A percentile compares a stretch with the other conserved stretches of the same genome.
phyloP scores from a whole-genome alignment of 2,888 invertebrate species.

The Lypha dubia region DNA sequence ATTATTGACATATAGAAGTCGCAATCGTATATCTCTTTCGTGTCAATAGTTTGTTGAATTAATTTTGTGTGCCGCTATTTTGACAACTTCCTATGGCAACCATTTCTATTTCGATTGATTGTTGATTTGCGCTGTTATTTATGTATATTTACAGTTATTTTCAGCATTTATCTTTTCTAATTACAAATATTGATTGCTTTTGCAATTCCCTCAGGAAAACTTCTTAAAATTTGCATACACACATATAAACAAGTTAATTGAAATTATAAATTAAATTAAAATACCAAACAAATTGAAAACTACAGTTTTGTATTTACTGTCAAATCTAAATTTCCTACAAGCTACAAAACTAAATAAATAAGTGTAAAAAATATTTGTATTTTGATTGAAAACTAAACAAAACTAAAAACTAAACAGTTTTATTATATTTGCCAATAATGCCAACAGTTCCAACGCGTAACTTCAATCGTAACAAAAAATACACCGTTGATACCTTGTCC shows the following conservation, averaged over 20 bases:
- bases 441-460: conserved; percentile 79
- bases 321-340: not conserved
- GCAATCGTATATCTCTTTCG: not conserved
- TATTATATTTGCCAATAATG: conserved; percentile 73
- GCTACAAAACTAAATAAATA: not conserved
- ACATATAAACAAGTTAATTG: not conserved
- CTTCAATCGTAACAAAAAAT: conserved; percentile 72
- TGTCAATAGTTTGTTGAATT: not conserved
- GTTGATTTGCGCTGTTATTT: conserved; percentile 68
- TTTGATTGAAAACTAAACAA: not conserved
- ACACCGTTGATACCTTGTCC: conserved; percentile 66
- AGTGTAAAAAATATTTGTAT: conserved; percentile 7
- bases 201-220: not conserved
- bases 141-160: conserved; percentile 73
- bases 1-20: not conserved
- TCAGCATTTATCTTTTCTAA: conserved; percentile 66
- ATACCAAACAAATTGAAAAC: conserved; percentile 46
- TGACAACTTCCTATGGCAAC: conserved; percentile 77
- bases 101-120: conserved; percentile 59
- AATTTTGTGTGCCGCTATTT: conserved; percentile 36
- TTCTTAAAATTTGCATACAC: not conserved
- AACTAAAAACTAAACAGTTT: not conserved
- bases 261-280: not conserved
- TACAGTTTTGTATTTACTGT: conserved; percentile 35
- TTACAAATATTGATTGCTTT: conserved; percentile 28